phyloP scores from a whole-genome alignment of 2,113 vertebrate genomes.

The Mesitornis unicolor region DNA sequence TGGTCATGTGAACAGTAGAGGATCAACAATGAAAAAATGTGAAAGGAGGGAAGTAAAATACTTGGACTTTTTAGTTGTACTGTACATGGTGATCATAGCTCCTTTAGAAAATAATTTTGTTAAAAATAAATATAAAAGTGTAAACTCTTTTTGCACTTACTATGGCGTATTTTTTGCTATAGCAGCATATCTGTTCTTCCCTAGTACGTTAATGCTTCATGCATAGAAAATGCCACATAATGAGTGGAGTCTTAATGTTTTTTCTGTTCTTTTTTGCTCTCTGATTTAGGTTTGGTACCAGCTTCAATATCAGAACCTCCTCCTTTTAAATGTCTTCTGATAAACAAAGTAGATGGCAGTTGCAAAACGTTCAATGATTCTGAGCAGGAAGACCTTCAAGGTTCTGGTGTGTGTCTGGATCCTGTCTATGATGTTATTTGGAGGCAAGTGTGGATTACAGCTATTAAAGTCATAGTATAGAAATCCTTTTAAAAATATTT shows the following conservation, averaged over 20 bases:
- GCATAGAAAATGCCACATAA: not conserved
- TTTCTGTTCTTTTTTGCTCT: not conserved
- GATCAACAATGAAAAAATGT: not conserved
- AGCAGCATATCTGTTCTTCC: not conserved
- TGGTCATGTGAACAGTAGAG: not conserved
- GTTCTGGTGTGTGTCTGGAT: constrained; percentile 96
- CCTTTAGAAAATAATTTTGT: not conserved
- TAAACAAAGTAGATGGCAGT: constrained; percentile 98
- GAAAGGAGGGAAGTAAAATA: not conserved
- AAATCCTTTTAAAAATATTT: not conserved
- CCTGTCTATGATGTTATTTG: constrained; percentile 98
- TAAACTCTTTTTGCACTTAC: not conserved
- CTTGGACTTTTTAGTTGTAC: not conserved
- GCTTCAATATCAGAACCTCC: constrained; percentile 92
- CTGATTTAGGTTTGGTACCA: constrained; percentile 85
- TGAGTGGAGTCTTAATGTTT: not conserved
- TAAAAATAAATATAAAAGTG: not conserved
- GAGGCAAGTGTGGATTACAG: constrained; percentile 81
- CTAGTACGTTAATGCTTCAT: not conserved
- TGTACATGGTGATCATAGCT: not conserved
- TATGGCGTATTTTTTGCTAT: not conserved
- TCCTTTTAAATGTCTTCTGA: constrained; percentile 96
- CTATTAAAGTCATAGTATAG: not conserved
- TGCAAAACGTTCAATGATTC: constrained; percentile 98
- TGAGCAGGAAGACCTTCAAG: constrained; percentile 97